Conservation (phyloP, 23 tunicate genomes). For the Clavelina lepadiformis region DNA sequence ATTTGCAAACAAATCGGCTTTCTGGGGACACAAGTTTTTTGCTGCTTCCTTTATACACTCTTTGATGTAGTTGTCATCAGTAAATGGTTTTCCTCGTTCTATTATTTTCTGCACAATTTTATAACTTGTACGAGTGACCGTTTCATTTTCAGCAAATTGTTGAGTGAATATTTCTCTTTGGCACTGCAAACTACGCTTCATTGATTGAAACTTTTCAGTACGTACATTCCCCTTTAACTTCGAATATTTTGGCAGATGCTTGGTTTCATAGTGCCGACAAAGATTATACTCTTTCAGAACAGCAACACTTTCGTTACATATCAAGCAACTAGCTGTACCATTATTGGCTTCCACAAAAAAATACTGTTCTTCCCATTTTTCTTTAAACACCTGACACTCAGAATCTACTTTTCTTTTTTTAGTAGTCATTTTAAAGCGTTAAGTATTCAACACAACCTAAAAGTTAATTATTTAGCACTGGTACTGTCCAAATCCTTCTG, state of each 20-base stretch:
- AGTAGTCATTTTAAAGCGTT: constrained; percentile 17
- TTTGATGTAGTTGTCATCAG: constrained; percentile 41
- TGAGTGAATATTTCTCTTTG: constrained; percentile 16
- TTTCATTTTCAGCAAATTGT: constrained; percentile 26
- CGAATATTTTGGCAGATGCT: constrained; percentile 45
- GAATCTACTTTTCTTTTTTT: constrained; percentile 21
- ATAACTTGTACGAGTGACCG: constrained; percentile 39
- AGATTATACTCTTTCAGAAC: constrained; percentile 27
- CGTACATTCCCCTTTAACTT: constrained; percentile 29
- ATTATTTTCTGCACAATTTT: constrained; percentile 29
- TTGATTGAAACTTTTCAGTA: constrained; percentile 24
- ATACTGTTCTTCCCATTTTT: constrained; percentile 34
- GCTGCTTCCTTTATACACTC: constrained; percentile 38
- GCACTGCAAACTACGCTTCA: constrained; percentile 9
- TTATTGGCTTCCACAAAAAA: constrained; percentile 15
- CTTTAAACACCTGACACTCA: constrained; percentile 26
- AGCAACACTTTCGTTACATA: constrained; percentile 30
- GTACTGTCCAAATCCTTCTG: constrained; percentile 7
- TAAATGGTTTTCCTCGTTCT: constrained; percentile 41
- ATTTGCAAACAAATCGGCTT: constrained; percentile 31
- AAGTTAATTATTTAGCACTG: constrained; percentile 8
- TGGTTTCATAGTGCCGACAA: constrained; percentile 41
- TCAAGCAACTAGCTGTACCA: constrained; percentile 35
- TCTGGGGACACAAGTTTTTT: constrained; percentile 30
- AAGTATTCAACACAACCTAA: constrained; percentile 18